Evolutionary conservation across 2,113 vertebrate species (phyloP).

Genomic region (Psephotus haematonotus): DNA sequence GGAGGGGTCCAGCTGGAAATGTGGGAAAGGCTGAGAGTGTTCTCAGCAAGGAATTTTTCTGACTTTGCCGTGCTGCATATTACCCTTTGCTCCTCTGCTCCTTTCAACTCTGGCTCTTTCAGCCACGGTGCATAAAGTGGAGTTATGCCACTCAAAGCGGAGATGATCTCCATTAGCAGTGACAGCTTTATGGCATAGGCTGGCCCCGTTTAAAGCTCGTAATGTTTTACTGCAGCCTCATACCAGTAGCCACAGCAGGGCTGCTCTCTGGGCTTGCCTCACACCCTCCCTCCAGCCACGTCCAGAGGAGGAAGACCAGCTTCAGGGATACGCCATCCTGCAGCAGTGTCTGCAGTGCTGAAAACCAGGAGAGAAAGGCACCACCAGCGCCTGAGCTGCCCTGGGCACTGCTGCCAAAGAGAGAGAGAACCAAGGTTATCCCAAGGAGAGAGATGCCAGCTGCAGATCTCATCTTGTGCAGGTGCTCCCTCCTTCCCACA

Average conservation of each 20-base stretch:
- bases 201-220: neutral
- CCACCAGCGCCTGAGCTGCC: neutral
- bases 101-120: neutral
- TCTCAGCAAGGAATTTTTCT: neutral
- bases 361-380: neutral
- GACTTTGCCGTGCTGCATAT: neutral
- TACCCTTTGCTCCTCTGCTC: neutral
- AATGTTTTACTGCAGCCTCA: neutral
- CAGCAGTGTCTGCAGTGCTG: neutral
- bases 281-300: neutral
- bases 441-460: neutral
- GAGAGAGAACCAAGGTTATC: neutral
- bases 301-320: neutral
- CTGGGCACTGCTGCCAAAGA: neutral
- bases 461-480: accelerated
- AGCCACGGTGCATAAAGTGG: neutral
- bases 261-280: neutral
- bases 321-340: neutral
- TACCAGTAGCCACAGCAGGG: neutral
- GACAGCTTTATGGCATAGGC: slow-evolving; percentile 23
- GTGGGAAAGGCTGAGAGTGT: neutral
- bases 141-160: neutral
- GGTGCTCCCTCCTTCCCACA: neutral
- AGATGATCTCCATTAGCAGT: slow-evolving; percentile 13
- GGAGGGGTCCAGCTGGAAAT: neutral